Evolutionary conservation across 2,888 invertebrate species (phyloP).

Genomic region (Zaprionus lineosus): DNA sequence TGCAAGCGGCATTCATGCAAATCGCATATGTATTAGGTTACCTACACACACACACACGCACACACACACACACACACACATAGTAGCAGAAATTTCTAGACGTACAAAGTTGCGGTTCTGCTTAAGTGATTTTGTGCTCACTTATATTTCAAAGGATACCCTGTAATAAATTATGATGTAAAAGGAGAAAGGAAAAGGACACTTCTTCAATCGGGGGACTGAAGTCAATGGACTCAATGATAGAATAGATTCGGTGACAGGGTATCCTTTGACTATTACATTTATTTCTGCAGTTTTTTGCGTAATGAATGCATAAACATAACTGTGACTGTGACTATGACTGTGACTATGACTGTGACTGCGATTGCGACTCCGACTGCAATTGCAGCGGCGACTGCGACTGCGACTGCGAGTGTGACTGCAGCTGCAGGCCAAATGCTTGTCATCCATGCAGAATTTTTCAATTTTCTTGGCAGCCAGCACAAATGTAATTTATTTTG

Average conservation of each 20-base stretch:
- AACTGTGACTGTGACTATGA: conserved; percentile 19
- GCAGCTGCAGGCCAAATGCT: conserved; percentile 46
- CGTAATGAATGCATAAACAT: conserved; percentile 3
- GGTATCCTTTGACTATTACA: neutral
- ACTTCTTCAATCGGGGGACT: no score
- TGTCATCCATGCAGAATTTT: conserved; percentile 61
- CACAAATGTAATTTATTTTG: conserved; percentile 68
- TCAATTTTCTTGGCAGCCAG: conserved; percentile 69
- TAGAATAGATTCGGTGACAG: neutral
- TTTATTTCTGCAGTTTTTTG: neutral
- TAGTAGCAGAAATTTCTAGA: no score
- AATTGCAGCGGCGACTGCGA: conserved; percentile 40
- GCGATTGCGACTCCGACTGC: conserved; percentile 21
- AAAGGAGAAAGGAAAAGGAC: no score
- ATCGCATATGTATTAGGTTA: conserved; percentile 4
- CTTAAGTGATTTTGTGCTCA: no score
- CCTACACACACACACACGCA: neutral
- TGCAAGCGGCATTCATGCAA: neutral
- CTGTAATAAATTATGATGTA: no score
- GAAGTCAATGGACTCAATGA: no score
- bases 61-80: no score
- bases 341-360: no score
- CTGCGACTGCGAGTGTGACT: conserved; percentile 25
- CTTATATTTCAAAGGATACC: no score
- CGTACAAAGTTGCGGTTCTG: no score